Conservation (phyloP, 1,140 invertebrate species). For the Ostrea edulis region DNA sequence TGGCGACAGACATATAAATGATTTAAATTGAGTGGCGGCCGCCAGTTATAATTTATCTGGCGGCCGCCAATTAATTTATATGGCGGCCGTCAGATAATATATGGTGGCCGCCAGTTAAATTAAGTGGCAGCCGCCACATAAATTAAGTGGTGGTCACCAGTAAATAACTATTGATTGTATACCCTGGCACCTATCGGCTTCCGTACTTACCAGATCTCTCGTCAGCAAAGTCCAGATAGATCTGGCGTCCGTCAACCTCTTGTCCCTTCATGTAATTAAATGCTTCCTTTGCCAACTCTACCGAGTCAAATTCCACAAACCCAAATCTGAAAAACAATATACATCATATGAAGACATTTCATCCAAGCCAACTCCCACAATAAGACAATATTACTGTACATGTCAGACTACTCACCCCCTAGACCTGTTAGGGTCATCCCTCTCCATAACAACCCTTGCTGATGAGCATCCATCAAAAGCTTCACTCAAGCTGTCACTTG, state of each 20-base stretch:
- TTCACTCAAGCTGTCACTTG: conserved; percentile 55
- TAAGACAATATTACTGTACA: neutral
- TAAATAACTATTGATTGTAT: no score
- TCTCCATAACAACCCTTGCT: conserved; percentile 52
- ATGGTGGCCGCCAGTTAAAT: no score
- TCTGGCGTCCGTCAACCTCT: conserved; percentile 68
- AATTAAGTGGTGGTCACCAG: no score
- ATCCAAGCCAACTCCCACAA: neutral
- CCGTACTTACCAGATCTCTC: conserved; percentile 53
- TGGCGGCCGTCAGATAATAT: no score
- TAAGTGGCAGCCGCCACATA: no score
- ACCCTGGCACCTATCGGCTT: no score
- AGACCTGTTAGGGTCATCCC: conserved; percentile 42
- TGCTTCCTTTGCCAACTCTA: conserved; percentile 65
- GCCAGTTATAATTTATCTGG: no score
- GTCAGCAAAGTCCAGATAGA: conserved; percentile 66
- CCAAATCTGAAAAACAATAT: conserved; percentile 66
- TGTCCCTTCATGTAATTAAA: conserved; percentile 67
- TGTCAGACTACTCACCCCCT: conserved; percentile 49
- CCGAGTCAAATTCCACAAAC: conserved; percentile 70
- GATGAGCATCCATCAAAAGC: conserved; percentile 60
- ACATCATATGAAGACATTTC: conserved; percentile 5
- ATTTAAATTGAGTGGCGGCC: no score
- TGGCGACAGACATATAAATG: no score
- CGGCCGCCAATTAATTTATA: no score